A percentile compares a stretch with the other conserved stretches of the same genome.
These are phyloP conservation scores for fruit fly (Drosophila melanogaster) DNA, from an alignment of 1,140 invertebrate species.

Conservation along the genomic window Release_6_plus_ISO1_MT NT_037436.4:3273501-3274000, in stretches of 20 bases:
- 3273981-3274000: conserved; percentile 48
- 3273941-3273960: conserved; percentile 58
- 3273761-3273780: conserved; percentile 46
- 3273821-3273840: conserved; percentile 46
- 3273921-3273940: conserved; percentile 77
- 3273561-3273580: conserved; percentile 6
- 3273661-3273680: conserved; percentile 46
- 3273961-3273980: conserved; percentile 56
- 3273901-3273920: conserved; percentile 58
- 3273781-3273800: conserved; percentile 34
- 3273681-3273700: conserved; percentile 41
- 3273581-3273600: background rate
- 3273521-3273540: too few species aligned
- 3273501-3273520: background rate
- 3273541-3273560: background rate
- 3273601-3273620: background rate
- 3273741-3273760: conserved; percentile 1
- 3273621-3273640: conserved; percentile 19
- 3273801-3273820: conserved; percentile 61
- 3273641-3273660: conserved; percentile 11
- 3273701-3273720: conserved; percentile 57
- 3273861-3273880: conserved; percentile 55
- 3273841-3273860: conserved; percentile 26
- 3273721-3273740: conserved; percentile 36
- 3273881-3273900: conserved; percentile 38